These are phyloP conservation scores for Marmota monax DNA, from an alignment of 2,113 vertebrate species.

Conservation along the genomic window DNA sequence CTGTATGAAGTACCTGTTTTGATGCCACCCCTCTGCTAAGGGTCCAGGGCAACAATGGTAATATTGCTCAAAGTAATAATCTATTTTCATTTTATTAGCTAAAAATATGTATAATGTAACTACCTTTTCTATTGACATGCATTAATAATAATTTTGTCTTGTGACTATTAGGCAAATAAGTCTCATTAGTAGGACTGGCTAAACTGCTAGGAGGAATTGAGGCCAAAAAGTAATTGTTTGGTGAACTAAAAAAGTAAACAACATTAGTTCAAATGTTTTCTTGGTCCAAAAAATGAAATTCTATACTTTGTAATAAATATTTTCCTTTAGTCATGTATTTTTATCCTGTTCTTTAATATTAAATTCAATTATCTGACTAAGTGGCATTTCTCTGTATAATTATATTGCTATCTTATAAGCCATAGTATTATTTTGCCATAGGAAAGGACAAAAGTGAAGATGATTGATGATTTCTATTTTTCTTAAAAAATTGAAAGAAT, in stretches of 20 bases:
- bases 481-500: constrained; percentile 27
- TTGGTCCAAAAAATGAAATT: constrained; percentile 3
- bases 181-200: neutral
- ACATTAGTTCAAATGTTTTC: neutral
- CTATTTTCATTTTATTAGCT: neutral
- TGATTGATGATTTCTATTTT: constrained; percentile 31
- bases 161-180: neutral
- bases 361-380: constrained; percentile 45
- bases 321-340: constrained; percentile 25
- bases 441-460: constrained; percentile 44
- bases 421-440: constrained; percentile 8
- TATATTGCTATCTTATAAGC: constrained; percentile 31
- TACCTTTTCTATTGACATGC: neutral
- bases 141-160: constrained; percentile 3
- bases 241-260: constrained; percentile 7
- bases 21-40: neutral
- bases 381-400: neutral
- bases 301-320: constrained; percentile 1
- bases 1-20: neutral
- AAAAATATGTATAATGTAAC: neutral
- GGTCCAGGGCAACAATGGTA: neutral
- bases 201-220: neutral
- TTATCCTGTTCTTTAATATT: neutral
- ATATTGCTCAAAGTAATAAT: constrained; percentile 21
- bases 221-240: constrained; percentile 23